phyloP scores from a whole-genome alignment of 1,140 invertebrate genomes.

The Neodiprion pinetum region DNA sequence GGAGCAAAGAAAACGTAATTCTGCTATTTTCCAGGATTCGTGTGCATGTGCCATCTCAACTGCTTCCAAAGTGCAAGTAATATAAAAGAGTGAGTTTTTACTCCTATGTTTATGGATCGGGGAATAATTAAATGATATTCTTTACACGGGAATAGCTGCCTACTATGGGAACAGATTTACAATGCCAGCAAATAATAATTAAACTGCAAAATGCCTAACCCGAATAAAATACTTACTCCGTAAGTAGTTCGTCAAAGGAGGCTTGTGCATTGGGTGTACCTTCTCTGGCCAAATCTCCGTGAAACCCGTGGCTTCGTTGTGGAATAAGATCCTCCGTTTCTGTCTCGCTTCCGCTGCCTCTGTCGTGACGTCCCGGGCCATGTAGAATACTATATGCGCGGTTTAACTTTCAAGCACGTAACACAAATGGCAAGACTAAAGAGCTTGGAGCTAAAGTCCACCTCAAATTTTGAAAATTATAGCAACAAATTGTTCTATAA shows the following conservation, averaged over 20 bases:
- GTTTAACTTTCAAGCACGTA: background rate
- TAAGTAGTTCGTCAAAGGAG: constrained; percentile 59
- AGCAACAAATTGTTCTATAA: no score
- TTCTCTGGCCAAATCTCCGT: constrained; percentile 54
- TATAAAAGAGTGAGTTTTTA: no score
- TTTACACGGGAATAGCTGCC: background rate
- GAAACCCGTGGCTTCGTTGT: constrained; percentile 53
- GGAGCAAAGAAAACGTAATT: no score
- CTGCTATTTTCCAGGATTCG: no score
- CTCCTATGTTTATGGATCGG: background rate
- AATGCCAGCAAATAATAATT: constrained; percentile 26
- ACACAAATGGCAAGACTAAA: background rate
- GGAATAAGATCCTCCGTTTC: constrained; percentile 59
- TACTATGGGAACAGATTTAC: constrained; percentile 14
- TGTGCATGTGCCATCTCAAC: no score
- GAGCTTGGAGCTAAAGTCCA: background rate
- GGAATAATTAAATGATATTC: constrained; percentile 2
- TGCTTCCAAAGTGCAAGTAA: no score
- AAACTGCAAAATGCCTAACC: constrained; percentile 34
- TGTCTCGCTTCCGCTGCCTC: constrained; percentile 61
- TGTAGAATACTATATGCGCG: constrained; percentile 47
- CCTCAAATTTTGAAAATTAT: no score
- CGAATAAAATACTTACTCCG: constrained; percentile 64
- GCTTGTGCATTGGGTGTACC: constrained; percentile 52
- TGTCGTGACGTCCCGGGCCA: constrained; percentile 58